Percentiles rank a stretch among this genome's conserved stretches.
These are phyloP conservation scores for Quadroppia sp. DNA, from an alignment of 2,888 invertebrate species.

Conservation along the genomic window DNA sequence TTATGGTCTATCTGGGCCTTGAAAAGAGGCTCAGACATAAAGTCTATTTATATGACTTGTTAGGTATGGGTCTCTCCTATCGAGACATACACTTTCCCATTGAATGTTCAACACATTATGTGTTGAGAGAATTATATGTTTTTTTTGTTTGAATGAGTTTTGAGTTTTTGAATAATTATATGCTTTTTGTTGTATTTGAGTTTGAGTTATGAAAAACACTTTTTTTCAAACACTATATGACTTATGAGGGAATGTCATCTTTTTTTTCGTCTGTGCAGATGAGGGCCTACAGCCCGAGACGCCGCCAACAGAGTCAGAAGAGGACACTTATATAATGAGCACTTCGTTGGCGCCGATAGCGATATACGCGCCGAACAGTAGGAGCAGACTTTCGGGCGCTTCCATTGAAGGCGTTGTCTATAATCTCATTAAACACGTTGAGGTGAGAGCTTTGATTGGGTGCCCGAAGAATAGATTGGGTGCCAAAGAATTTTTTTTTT, in stretches of 20 bases:
- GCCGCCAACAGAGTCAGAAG: slow-evolving; percentile 52
- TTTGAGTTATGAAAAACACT: too few species aligned
- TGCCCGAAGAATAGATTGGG: background rate
- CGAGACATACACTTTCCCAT: too few species aligned
- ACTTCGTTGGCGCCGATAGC: slow-evolving; percentile 56
- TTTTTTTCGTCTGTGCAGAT: slow-evolving; percentile 48
- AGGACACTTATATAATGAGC: slow-evolving; percentile 58
- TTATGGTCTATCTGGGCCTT: slow-evolving; percentile 62
- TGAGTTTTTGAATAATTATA: too few species aligned
- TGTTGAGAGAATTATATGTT: too few species aligned
- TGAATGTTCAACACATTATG: background rate
- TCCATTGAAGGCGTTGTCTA: slow-evolving; percentile 59
- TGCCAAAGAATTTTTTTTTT: background rate
- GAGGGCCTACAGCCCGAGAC: slow-evolving; percentile 51
- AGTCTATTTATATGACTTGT: slow-evolving; percentile 60
- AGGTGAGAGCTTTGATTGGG: slow-evolving; percentile 49
- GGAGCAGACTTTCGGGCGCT: slow-evolving; percentile 54
- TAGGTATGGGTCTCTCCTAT: slow-evolving; percentile 50
- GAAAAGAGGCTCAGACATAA: slow-evolving; percentile 61
- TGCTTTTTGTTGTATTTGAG: too few species aligned
- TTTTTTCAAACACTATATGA: too few species aligned
- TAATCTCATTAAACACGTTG: slow-evolving; percentile 56
- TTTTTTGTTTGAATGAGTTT: too few species aligned
- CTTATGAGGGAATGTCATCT: too few species aligned
- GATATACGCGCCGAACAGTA: slow-evolving; percentile 53